Base-by-base conservation (phyloP, 2,888 invertebrate species). In the Notodromas monacha region DNA sequence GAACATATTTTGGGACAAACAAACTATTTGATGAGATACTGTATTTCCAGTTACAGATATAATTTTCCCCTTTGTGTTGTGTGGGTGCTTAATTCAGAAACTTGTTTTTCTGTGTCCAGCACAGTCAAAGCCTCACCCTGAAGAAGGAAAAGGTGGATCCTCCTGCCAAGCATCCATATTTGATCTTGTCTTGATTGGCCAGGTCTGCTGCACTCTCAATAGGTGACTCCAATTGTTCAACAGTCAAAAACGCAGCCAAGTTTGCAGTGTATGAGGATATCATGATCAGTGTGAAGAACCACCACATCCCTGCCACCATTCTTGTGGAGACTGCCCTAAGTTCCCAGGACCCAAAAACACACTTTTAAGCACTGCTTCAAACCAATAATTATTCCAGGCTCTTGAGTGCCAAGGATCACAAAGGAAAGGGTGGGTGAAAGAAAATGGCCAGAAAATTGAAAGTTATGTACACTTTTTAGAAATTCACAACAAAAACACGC, bases 61-160 rank as follows among this genome's bases (percentile, higher is more conserved):
- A n/a, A n/a, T n/a, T n/a, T n/a, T n/a, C n/a, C n/a, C n/a, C n/a
- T n/a, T n/a, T n/a, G n/a, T n/a, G n/a, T n/a, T n/a, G n/a, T n/a
- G n/a, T n/a, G n/a, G n/a, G n/a, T n/a, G n/a, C n/a, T n/a, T n/a
- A n/a, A n/a, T n/a, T n/a, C n/a, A n/a, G n/a, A n/a, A n/a, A n/a
- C n/a, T n/a, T n/a, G n/a, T n/a, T n/a, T n/a, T n/a, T n/a, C n/a
- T n/a, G n/a, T n/a, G n/a, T n/a, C n/a, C n/a, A n/a, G n/a, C n/a
- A n/a, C n/a, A n/a, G n/a, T n/a, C n/a, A n/a, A n/a, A n/a, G n/a
- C 6, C 10, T 8, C 6, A 27, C 27, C 27, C 11, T 45, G 40
- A 58, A 57, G 39, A 58, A 57, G 12, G 48, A 46, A 42, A 49
- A 48, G 3, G 58, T 57, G 2, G 56, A 50, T n/a, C 58, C 58